Conservation (phyloP, 2,113 vertebrate genomes). For the Arenaria interpres region DNA sequence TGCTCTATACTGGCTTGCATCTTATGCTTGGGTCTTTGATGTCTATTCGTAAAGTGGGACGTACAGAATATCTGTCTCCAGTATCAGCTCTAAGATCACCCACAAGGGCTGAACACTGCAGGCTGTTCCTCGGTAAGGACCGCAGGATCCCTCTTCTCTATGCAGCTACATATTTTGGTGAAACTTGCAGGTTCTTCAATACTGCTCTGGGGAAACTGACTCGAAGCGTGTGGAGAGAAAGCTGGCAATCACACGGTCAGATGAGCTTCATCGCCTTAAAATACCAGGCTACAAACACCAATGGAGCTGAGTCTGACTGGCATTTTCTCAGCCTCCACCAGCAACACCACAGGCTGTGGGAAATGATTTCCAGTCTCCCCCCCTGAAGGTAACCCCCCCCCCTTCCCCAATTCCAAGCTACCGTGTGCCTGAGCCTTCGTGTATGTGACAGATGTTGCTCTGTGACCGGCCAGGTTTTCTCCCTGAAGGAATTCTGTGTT, state of each 20-base stretch:
- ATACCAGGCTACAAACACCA: not conserved
- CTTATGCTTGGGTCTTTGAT: fast-evolving
- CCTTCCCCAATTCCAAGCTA: fast-evolving
- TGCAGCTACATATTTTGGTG: not conserved
- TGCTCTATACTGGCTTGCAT: fast-evolving
- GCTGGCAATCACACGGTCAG: fast-evolving
- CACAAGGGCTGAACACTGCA: not conserved
- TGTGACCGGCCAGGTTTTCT: not conserved
- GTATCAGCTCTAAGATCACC: not conserved
- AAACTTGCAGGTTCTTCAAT: not conserved
- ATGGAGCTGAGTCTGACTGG: not conserved
- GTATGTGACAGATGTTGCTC: fast-evolving
- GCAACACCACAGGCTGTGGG: not conserved
- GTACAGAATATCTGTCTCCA: not conserved
- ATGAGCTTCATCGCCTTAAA: not conserved
- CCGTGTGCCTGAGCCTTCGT: not conserved
- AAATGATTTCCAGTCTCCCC: not conserved
- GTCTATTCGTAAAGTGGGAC: not conserved
- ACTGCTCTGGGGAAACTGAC: not conserved
- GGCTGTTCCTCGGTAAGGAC: not conserved
- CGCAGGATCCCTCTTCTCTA: not conserved
- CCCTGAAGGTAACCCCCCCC: not conserved
- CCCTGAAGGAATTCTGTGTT: not conserved
- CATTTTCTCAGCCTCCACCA: not conserved
- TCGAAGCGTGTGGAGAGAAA: not conserved